These are phyloP conservation scores for Phaethon lepturus DNA, from an alignment of 2,113 vertebrate species.

Conservation along the genomic window DNA sequence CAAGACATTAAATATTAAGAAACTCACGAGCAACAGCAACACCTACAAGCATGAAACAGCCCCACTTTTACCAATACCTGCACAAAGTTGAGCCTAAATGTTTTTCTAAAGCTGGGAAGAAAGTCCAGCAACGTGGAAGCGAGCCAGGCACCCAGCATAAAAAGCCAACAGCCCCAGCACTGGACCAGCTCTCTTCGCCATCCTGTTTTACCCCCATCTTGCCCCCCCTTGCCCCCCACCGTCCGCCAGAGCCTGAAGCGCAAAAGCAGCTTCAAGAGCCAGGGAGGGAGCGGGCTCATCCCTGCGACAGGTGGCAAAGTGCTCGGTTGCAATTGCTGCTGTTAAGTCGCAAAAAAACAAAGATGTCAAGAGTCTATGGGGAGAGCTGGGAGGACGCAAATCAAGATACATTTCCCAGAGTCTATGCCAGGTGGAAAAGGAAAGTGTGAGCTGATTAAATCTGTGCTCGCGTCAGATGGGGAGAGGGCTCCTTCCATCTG, in stretches of 20 bases:
- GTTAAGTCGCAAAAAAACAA: slow-evolving; percentile 29
- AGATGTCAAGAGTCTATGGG: slow-evolving; percentile 30
- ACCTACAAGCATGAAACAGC: neutral
- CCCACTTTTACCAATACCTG: neutral
- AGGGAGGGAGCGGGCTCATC: neutral
- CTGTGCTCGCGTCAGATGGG: slow-evolving; percentile 26
- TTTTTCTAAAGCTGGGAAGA: neutral
- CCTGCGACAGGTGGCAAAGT: slow-evolving; percentile 30
- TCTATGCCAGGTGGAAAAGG: slow-evolving; percentile 39
- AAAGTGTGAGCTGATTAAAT: slow-evolving; percentile 52
- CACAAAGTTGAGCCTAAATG: neutral
- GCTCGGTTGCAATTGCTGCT: neutral
- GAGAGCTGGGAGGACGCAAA: slow-evolving; percentile 35
- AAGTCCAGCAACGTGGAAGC: fast-evolving
- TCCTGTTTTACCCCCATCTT: neutral
- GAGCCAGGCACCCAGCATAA: neutral
- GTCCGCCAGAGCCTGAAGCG: fast-evolving
- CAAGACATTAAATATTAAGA: slow-evolving; percentile 21
- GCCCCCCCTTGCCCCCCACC: neutral
- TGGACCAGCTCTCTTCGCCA: neutral
- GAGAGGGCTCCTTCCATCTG: slow-evolving; percentile 62
- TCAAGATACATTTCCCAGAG: slow-evolving; percentile 36
- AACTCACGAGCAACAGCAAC: neutral
- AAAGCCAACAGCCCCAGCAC: neutral
- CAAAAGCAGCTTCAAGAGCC: neutral